Evolutionary conservation across 2,113 vertebrate genomes (phyloP).

Genomic region (Ochotona princeps): DNA sequence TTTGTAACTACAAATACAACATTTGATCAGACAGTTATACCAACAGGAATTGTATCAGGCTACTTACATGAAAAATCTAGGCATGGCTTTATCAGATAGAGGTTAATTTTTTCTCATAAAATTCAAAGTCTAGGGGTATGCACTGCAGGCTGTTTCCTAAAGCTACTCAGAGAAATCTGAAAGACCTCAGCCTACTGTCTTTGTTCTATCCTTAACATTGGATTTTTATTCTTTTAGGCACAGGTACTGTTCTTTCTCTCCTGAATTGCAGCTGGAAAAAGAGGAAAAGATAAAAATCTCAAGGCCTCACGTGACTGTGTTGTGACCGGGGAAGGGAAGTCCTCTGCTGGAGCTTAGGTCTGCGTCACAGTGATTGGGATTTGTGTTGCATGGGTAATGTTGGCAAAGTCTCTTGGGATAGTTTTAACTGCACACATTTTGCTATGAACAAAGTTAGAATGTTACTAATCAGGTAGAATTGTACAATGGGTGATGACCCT

Average conservation of each 20-base stretch:
- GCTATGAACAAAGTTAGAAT: not conserved
- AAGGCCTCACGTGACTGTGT: not conserved
- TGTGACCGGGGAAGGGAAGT: not conserved
- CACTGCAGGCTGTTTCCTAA: not conserved
- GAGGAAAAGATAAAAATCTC: not conserved
- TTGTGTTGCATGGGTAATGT: not conserved
- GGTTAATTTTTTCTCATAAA: not conserved
- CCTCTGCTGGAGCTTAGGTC: not conserved
- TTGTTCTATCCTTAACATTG: not conserved
- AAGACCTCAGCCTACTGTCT: not conserved
- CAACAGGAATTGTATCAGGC: not conserved
- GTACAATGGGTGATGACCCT: not conserved
- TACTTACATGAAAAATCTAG: not conserved
- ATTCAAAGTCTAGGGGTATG: not conserved
- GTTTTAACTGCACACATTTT: not conserved
- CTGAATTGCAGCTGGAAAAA: not conserved
- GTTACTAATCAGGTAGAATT: constrained; percentile 11
- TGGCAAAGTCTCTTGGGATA: not conserved
- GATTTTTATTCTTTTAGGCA: not conserved
- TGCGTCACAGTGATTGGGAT: not conserved
- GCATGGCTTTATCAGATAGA: not conserved
- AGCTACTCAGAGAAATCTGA: not conserved
- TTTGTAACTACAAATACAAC: not conserved
- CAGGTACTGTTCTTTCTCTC: not conserved
- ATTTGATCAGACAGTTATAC: not conserved